Conservation (phyloP, 2,797 vertebrate species). For the Enteromius paludinosus region DNA sequence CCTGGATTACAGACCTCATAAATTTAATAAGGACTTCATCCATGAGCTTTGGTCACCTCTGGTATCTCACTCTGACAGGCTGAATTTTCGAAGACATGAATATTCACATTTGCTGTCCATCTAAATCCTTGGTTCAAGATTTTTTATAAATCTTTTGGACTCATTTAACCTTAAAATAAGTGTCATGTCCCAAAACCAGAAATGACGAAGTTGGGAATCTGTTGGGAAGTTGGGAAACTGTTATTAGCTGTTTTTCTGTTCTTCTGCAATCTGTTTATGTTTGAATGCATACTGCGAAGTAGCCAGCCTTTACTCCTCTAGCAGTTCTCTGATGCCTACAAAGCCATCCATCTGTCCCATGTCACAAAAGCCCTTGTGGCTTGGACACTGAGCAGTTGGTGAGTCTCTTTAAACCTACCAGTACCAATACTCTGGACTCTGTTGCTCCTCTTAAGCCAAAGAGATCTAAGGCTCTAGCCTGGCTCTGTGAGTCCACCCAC, state of each 20-base stretch:
- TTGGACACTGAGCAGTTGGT: conserved; percentile 21
- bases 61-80: not conserved
- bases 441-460: not conserved
- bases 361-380: not conserved
- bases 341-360: conserved; percentile 25
- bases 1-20: conserved; percentile 13
- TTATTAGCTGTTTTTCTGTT: too few species aligned
- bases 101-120: conserved; percentile 18
- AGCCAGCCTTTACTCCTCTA: not conserved
- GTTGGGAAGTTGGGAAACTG: too few species aligned
- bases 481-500: not conserved
- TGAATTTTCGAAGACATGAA: not conserved
- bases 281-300: conserved; percentile 6
- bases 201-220: not conserved
- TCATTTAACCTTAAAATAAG: not conserved
- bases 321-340: conserved; percentile 10
- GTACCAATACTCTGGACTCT: not conserved
- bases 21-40: conserved; percentile 6
- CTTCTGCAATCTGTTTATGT: not conserved
- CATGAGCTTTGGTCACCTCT: not conserved
- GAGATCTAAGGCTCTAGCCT: conserved; percentile 6
- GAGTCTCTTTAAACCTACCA: conserved; percentile 11
- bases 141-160: not conserved
- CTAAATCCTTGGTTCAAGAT: not conserved
- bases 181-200: not conserved